Percentiles rank a stretch among this genome's conserved stretches.
These are phyloP conservation scores for Eufriesea mexicana DNA, from an alignment of 1,140 invertebrate genomes.

Conservation along the genomic window DNA sequence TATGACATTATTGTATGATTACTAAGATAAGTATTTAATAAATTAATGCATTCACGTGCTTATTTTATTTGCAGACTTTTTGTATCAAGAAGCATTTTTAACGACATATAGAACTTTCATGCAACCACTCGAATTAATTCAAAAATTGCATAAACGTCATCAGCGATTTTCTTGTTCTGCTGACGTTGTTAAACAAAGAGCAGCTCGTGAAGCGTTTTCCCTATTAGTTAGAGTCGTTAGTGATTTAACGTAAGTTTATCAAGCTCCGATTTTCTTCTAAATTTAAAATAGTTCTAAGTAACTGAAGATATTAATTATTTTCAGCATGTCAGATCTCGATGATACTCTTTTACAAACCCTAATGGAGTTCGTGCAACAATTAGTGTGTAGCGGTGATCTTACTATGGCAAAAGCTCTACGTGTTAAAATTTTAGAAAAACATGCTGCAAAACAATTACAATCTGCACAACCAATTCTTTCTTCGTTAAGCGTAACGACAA, in stretches of 20 bases:
- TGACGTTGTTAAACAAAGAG: slow-evolving; percentile 88
- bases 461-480: slow-evolving; percentile 79
- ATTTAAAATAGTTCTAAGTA: not conserved
- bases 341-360: slow-evolving; percentile 88
- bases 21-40: not conserved
- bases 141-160: slow-evolving; percentile 93
- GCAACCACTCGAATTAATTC: slow-evolving; percentile 92
- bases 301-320: slow-evolving; percentile 55
- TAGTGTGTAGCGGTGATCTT: slow-evolving; percentile 93
- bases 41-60: not conserved
- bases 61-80: slow-evolving; percentile 87
- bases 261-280: not conserved
- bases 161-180: slow-evolving; percentile 91
- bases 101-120: slow-evolving; percentile 98
- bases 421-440: slow-evolving; percentile 95
- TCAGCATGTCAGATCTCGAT: slow-evolving; percentile 92
- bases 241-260: slow-evolving; percentile 92
- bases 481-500: slow-evolving; percentile 82
- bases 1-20: no score
- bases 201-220: slow-evolving; percentile 93
- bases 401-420: slow-evolving; percentile 94
- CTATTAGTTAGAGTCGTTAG: slow-evolving; percentile 95
- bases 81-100: slow-evolving; percentile 98
- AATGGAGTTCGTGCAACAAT: slow-evolving; percentile 95
- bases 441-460: slow-evolving; percentile 86